A percentile compares a stretch with the other conserved stretches of the same genome.
phyloP scores from a whole-genome alignment of 2,888 invertebrate species.

The Copidosoma aretas region DNA sequence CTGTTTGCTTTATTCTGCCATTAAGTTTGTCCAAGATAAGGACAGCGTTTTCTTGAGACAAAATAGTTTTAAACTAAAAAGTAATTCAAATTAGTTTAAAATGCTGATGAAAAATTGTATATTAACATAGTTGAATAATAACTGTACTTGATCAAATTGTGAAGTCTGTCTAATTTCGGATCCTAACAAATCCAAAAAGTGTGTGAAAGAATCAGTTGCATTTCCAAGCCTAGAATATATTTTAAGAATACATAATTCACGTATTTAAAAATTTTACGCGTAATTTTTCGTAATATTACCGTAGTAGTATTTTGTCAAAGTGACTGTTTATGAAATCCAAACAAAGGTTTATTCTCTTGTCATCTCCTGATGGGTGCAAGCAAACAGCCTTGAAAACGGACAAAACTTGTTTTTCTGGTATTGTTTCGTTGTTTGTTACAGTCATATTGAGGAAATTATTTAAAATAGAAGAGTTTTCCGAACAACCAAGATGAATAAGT shows the following conservation, averaged over 20 bases:
- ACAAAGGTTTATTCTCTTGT: constrained; percentile 34
- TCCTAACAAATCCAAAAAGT: constrained; percentile 33
- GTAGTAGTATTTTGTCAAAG: constrained; percentile 27
- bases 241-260: neutral
- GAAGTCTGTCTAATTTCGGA: constrained; percentile 35
- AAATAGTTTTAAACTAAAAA: constrained; percentile 27
- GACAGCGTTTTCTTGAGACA: constrained; percentile 14
- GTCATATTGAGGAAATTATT: constrained; percentile 30
- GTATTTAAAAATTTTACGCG: neutral
- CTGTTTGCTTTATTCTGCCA: constrained; percentile 31
- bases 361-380: constrained; percentile 31
- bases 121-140: constrained; percentile 2
- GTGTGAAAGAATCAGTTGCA: constrained; percentile 20
- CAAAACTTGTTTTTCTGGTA: constrained; percentile 30
- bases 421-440: constrained; percentile 25
- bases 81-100: constrained; percentile 10
- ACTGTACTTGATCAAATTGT: constrained; percentile 27
- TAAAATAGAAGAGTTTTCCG: constrained; percentile 30
- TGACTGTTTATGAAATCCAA: constrained; percentile 28
- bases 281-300: constrained; percentile 20
- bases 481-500: constrained; percentile 33
- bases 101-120: neutral
- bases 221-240: constrained; percentile 26
- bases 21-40: constrained; percentile 13
- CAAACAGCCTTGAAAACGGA: constrained; percentile 36